Conservation (phyloP, 2,797 vertebrate genomes). For the Galagoides demidoff region DNA sequence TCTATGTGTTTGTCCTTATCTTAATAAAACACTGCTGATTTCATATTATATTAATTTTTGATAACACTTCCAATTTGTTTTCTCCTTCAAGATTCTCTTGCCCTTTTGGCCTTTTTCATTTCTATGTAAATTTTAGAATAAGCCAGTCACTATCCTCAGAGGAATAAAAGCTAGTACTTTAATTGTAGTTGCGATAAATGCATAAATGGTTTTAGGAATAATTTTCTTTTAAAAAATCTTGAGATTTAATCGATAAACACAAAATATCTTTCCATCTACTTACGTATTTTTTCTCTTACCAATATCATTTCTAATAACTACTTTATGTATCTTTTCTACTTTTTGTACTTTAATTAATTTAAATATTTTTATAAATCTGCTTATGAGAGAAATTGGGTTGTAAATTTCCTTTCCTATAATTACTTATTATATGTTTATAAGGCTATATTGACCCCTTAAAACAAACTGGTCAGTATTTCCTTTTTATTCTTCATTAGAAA, state of each 20-base stretch:
- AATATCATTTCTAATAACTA: neutral
- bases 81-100: neutral
- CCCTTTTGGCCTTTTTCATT: neutral
- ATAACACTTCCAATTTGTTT: neutral
- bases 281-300: neutral
- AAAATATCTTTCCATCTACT: neutral
- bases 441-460: neutral
- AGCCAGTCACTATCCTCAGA: neutral
- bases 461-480: neutral
- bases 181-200: neutral
- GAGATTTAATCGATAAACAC: neutral
- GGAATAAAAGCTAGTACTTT: neutral
- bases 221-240: constrained; percentile 31
- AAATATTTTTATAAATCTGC: neutral
- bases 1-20: neutral
- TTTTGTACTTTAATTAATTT: neutral
- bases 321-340: neutral
- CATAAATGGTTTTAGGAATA: neutral
- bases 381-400: neutral
- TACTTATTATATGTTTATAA: neutral
- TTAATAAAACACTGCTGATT: neutral
- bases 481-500: neutral
- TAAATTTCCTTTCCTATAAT: neutral
- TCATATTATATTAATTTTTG: neutral
- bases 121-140: neutral